Conservation (phyloP, 1,140 invertebrate genomes). For the Octopus bimaculoides region DNA sequence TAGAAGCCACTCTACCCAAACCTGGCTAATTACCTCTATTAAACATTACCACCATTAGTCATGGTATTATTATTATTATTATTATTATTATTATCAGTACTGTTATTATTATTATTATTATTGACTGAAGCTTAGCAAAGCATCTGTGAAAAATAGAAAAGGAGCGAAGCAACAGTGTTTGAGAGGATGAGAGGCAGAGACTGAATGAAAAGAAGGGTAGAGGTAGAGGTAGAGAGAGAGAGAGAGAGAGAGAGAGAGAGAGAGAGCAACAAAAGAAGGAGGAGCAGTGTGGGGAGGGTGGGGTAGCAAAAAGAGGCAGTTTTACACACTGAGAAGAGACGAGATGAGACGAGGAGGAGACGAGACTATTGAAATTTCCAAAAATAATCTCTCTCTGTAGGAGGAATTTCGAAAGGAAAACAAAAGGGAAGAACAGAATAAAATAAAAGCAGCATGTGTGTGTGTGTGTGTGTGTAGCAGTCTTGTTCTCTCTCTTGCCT, state of each 20-base stretch:
- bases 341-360: background rate
- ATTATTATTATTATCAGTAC: no score
- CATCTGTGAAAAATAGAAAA: conserved; percentile 6
- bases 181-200: conserved; percentile 3
- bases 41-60: no score
- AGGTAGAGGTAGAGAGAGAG: background rate
- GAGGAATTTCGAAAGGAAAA: no score
- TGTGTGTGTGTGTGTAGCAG: no score
- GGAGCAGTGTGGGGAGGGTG: background rate
- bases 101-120: background rate
- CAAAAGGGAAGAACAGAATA: no score
- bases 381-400: no score
- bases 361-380: background rate
- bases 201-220: background rate
- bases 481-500: no score
- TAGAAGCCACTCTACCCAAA: no score
- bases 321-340: conserved; percentile 11
- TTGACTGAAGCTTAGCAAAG: background rate
- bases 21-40: no score
- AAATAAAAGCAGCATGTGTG: no score
- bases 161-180: conserved; percentile 7
- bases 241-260: background rate
- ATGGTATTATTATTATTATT: no score
- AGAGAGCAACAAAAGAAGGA: background rate
- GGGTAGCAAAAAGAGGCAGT: conserved; percentile 7